These are phyloP conservation scores for Calliopsis andreniformis DNA, from an alignment of 1,140 invertebrate species.

Conservation along the genomic window DNA sequence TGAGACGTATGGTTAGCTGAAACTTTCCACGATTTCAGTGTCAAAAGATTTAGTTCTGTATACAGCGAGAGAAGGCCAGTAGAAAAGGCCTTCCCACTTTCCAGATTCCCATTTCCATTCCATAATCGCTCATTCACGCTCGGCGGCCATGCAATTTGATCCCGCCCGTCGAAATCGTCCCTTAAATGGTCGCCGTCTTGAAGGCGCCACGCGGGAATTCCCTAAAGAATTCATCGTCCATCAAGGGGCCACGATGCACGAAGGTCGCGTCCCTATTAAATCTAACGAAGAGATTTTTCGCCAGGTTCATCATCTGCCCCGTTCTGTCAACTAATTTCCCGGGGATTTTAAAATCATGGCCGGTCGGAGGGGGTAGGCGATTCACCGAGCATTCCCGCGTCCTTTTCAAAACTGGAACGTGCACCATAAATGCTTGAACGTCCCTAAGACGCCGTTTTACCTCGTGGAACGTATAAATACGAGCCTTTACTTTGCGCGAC, in stretches of 20 bases:
- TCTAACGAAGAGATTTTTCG: conserved; percentile 46
- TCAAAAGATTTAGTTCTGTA: too few relatives aligned
- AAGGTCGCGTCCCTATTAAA: conserved; percentile 46
- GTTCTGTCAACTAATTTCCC: conserved; percentile 64
- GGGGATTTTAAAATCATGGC: conserved; percentile 64
- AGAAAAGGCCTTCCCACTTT: too few relatives aligned
- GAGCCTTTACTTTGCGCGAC: conserved; percentile 67
- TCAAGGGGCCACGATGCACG: conserved; percentile 3
- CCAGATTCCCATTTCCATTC: too few relatives aligned
- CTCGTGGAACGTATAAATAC: conserved; percentile 64
- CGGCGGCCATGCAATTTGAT: not conserved
- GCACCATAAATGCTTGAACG: conserved; percentile 64
- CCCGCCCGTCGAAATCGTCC: not conserved
- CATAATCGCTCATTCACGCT: not conserved
- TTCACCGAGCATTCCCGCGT: conserved; percentile 54
- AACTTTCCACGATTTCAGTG: too few relatives aligned
- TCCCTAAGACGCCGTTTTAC: conserved; percentile 58
- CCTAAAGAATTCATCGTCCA: conserved; percentile 31
- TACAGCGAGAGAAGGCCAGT: too few relatives aligned
- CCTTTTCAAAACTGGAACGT: conserved; percentile 63
- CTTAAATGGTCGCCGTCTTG: not conserved
- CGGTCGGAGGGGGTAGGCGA: conserved; percentile 50
- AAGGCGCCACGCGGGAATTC: not conserved
- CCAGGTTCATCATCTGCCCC: not conserved
- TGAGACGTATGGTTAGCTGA: too few relatives aligned